Percentiles rank a stretch among this genome's conserved stretches.
Evolutionary conservation across 2,113 vertebrate species (phyloP).

Genomic region (Poicephalus meyeri): DNA sequence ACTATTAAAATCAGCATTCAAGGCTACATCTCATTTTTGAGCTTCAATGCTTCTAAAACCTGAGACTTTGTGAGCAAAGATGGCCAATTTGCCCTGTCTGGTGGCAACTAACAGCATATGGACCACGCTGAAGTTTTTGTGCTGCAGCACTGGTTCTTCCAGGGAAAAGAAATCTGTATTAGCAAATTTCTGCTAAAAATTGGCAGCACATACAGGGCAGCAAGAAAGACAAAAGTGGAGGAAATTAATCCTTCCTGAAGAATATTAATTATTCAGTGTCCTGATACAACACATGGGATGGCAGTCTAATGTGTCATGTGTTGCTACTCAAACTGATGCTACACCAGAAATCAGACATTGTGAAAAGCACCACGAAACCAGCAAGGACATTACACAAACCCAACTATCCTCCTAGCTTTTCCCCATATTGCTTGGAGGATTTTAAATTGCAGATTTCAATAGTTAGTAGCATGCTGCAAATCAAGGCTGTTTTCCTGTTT

Average conservation of each 20-base stretch:
- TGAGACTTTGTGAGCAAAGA: not conserved
- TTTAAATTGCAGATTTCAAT: not conserved
- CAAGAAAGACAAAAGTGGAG: not conserved
- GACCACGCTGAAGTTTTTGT: not conserved
- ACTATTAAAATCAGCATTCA: not conserved
- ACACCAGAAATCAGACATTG: not conserved
- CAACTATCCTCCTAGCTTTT: not conserved
- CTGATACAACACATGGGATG: not conserved
- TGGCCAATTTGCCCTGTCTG: fast-evolving
- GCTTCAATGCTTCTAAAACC: not conserved
- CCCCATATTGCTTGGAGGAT: not conserved
- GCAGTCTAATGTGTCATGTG: fast-evolving
- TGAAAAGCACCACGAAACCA: not conserved
- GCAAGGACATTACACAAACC: not conserved
- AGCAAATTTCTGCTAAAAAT: not conserved
- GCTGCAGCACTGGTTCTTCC: not conserved
- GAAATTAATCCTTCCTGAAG: not conserved
- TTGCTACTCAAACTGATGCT: not conserved
- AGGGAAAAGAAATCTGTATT: not conserved
- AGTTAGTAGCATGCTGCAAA: not conserved
- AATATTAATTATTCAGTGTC: not conserved
- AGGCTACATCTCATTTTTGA: not conserved
- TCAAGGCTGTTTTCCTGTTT: not conserved
- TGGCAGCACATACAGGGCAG: not conserved
- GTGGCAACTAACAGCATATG: not conserved